Percentiles rank a stretch among this genome's conserved stretches.
Evolutionary conservation across 2,797 vertebrate species (phyloP).

Genomic region (Sebastes trivittatus): DNA sequence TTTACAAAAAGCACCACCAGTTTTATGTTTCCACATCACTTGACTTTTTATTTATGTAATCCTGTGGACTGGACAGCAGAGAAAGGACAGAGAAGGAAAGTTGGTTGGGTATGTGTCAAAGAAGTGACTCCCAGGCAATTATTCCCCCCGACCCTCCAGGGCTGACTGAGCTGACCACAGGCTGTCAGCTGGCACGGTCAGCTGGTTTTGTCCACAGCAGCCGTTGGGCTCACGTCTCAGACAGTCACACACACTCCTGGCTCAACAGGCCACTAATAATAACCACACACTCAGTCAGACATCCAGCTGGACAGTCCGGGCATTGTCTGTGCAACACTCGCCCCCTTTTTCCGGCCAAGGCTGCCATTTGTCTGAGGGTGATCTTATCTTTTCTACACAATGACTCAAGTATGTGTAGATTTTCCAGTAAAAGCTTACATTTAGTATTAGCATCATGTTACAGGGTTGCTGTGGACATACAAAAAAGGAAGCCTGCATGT

Average conservation of each 20-base stretch:
- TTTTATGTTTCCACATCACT: neutral
- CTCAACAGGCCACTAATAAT: conserved; percentile 61
- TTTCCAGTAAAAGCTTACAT: neutral
- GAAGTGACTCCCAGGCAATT: neutral
- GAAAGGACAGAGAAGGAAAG: neutral
- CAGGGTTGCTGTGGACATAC: neutral
- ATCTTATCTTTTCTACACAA: neutral
- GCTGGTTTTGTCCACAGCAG: conserved; percentile 57
- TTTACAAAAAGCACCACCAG: neutral
- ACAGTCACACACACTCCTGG: conserved; percentile 49
- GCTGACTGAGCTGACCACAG: neutral
- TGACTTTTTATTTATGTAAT: neutral
- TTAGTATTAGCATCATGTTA: neutral
- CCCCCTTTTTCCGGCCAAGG: neutral
- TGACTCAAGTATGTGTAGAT: neutral
- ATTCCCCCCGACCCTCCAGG: neutral
- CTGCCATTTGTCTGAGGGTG: neutral
- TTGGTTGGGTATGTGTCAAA: neutral
- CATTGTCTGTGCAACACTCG: neutral
- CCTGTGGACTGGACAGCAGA: neutral
- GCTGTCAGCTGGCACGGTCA: conserved; percentile 66
- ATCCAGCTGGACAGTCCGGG: neutral
- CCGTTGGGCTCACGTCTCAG: conserved; percentile 44
- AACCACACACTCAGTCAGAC: conserved; percentile 12
- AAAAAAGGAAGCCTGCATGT: neutral